Evolutionary conservation across 2,888 invertebrate genomes (phyloP).

Genomic region (Drosophila cognata): DNA sequence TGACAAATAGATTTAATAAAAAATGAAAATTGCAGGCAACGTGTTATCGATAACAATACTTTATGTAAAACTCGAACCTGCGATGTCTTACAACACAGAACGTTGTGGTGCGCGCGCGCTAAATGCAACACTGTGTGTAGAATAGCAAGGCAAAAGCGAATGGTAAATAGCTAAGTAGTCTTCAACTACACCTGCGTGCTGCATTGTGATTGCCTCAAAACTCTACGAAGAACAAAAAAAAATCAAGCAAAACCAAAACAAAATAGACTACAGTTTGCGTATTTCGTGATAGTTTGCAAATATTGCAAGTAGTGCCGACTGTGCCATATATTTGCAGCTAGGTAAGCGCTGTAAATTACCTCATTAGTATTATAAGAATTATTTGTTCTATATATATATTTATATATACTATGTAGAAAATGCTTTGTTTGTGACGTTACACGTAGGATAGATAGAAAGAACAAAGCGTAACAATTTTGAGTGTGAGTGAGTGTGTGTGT

Average conservation of each 20-base stretch:
- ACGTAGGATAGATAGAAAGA: conserved; percentile 50
- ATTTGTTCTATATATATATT: not conserved
- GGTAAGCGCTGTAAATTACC: conserved; percentile 38
- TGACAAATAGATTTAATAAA: not conserved
- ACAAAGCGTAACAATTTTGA: conserved; percentile 66
- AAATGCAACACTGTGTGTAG: conserved; percentile 73
- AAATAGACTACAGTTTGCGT: conserved; percentile 11
- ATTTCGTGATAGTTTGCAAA: conserved; percentile 9
- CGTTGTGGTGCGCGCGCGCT: conserved; percentile 10
- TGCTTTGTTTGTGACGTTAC: conserved; percentile 47
- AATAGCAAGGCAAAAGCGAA: conserved; percentile 71
- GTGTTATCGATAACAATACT: conserved; percentile 1
- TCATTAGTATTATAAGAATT: conserved; percentile 6
- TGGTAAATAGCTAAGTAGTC: conserved; percentile 53
- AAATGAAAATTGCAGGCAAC: not conserved
- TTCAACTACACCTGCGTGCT: conserved; percentile 68
- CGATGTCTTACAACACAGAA: conserved; percentile 1
- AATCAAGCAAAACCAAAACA: conserved; percentile 32
- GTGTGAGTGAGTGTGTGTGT: conserved; percentile 20
- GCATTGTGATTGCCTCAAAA: conserved; percentile 38
- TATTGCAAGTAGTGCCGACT: conserved; percentile 6
- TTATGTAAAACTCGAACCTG: not conserved
- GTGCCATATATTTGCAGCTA: conserved; percentile 8
- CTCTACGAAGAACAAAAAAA: conserved; percentile 26
- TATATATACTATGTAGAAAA: conserved; percentile 34